Evolutionary conservation across 2,797 vertebrate genomes (phyloP).

Genomic region (Percopsis omiscomaycus): DNA sequence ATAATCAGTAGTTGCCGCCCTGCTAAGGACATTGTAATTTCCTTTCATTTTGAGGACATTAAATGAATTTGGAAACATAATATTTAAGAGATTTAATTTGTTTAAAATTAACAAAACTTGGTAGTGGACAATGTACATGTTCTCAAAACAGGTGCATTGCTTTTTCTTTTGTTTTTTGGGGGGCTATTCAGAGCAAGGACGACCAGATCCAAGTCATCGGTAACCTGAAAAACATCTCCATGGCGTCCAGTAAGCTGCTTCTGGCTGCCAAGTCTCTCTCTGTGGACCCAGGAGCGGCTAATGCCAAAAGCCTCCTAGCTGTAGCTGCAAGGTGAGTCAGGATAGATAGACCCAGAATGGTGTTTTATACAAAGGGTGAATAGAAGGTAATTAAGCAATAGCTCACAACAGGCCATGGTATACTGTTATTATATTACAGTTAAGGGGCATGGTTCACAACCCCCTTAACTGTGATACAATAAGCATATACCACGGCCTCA

Average conservation of each 20-base stretch:
- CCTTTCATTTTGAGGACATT: no score
- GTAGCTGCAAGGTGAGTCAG: constrained; percentile 91
- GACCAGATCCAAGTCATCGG: constrained; percentile 99
- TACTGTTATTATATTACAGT: no score
- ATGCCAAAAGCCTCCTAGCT: constrained; percentile 97
- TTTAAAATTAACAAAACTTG: neutral
- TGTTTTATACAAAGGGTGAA: no score
- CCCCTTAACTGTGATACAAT: no score
- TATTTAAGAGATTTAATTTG: no score
- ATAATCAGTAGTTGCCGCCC: no score
- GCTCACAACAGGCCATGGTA: no score
- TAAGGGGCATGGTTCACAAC: no score
- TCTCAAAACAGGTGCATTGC: constrained; percentile 2
- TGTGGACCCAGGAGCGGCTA: constrained; percentile 96
- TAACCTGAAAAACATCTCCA: constrained; percentile 98
- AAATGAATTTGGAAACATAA: no score
- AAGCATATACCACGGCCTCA: no score
- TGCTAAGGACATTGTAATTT: no score
- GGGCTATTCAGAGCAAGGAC: constrained; percentile 85
- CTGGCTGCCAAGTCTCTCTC: constrained; percentile 97
- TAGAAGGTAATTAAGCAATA: no score
- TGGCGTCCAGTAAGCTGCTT: constrained; percentile 97
- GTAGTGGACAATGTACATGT: neutral
- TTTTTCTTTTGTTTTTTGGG: constrained; percentile 7
- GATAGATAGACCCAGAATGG: constrained; percentile 16